Evolutionary conservation across 2,113 vertebrate species (phyloP).

Genomic region (Cheilinus undulatus): DNA sequence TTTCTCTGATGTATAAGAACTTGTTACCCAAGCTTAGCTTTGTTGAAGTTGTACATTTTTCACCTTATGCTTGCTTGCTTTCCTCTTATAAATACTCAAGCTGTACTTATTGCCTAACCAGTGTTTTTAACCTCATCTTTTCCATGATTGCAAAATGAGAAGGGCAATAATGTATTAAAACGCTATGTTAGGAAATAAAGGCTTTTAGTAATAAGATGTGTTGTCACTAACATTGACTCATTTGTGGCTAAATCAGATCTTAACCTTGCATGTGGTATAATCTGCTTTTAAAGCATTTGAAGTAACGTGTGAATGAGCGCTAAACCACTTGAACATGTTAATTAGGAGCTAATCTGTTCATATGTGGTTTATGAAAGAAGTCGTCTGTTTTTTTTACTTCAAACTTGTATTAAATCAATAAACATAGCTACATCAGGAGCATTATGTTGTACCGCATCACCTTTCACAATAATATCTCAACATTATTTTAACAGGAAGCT

Average conservation of each 20-base stretch:
- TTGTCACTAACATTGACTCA: neutral
- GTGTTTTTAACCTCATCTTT: no score
- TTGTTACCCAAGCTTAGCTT: no score
- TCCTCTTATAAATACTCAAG: no score
- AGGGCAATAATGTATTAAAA: neutral
- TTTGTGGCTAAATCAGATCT: neutral
- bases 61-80: no score
- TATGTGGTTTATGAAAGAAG: no score
- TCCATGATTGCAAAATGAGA: no score
- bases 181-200: neutral
- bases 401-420: no score
- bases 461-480: neutral
- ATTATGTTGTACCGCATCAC: neutral
- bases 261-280: neutral
- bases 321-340: neutral
- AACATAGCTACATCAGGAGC: constrained; percentile 9
- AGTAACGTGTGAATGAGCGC: neutral
- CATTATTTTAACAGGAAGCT: constrained; percentile 31
- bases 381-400: no score
- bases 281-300: neutral
- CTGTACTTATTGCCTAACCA: no score
- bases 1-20: no score
- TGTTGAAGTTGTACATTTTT: no score
- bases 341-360: neutral
- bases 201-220: neutral